Percentiles rank a stretch among this genome's conserved stretches.
These are phyloP conservation scores for Dendrolimus pini DNA, from an alignment of 2,888 invertebrate species.

Conservation along the genomic window DNA sequence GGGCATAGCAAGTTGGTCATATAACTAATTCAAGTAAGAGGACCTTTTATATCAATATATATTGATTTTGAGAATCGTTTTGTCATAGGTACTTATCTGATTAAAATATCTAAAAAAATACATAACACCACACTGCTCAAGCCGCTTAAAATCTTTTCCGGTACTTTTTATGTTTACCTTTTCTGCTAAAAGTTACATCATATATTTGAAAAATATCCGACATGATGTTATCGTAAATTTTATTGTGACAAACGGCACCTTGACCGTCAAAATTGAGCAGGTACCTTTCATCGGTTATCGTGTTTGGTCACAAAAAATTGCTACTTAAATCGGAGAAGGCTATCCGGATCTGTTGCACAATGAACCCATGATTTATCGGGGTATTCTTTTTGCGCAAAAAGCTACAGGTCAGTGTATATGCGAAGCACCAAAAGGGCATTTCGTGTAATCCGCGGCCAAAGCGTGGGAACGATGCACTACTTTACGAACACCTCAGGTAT, in stretches of 20 bases:
- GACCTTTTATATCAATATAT: too few species aligned
- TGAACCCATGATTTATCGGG: conserved; percentile 68
- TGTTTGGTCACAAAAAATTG: conserved; percentile 39
- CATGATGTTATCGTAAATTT: conserved; percentile 48
- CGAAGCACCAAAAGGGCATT: conserved; percentile 73
- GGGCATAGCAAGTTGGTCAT: too few species aligned
- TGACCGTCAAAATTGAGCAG: conserved; percentile 69
- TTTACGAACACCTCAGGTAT: not conserved
- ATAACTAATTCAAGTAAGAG: too few species aligned
- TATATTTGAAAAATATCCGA: conserved; percentile 1
- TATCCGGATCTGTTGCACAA: conserved; percentile 56
- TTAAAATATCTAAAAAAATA: not conserved
- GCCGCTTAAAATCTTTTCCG: not conserved
- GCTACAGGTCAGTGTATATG: conserved; percentile 62
- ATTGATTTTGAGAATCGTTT: too few species aligned
- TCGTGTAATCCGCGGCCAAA: conserved; percentile 60
- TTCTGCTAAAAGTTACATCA: conserved; percentile 3
- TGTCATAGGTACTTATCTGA: not conserved
- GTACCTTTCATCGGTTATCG: conserved; percentile 60
- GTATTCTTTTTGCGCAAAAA: conserved; percentile 69
- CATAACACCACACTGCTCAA: not conserved
- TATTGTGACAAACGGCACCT: conserved; percentile 71
- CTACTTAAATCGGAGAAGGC: conserved; percentile 39
- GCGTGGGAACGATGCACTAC: conserved; percentile 52
- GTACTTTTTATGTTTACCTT: conserved; percentile 6